A percentile compares a stretch with the other conserved stretches of the same genome.
Evolutionary conservation across 2,888 invertebrate species (phyloP).

Genomic region (Eristalis tenax): DNA sequence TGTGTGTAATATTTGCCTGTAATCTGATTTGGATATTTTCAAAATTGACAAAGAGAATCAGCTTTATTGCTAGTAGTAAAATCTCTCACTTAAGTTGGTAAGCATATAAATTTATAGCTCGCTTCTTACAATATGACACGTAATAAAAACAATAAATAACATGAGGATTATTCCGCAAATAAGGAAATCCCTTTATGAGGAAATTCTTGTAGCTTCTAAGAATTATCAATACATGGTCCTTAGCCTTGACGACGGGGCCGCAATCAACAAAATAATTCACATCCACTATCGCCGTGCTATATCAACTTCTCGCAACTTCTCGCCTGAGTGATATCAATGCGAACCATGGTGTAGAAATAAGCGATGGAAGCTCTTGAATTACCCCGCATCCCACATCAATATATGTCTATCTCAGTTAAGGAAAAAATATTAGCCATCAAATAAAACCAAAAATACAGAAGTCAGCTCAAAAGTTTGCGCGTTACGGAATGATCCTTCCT

Average conservation of each 20-base stretch:
- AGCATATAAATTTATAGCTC: no score
- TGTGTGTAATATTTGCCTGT: no score
- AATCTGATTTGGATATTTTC: no score
- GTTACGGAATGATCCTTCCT: conserved; percentile 21
- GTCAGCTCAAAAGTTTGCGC: conserved; percentile 44
- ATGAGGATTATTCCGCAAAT: not conserved
- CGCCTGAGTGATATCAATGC: not conserved
- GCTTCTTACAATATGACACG: not conserved
- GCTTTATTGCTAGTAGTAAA: no score
- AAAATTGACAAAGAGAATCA: no score
- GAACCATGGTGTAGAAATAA: not conserved
- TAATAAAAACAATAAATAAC: not conserved
- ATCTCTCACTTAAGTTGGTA: no score
- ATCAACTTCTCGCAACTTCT: not conserved
- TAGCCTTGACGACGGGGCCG: not conserved
- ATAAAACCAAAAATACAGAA: conserved; percentile 46
- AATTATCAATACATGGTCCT: not conserved
- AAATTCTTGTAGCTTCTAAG: not conserved
- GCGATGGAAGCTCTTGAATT: not conserved
- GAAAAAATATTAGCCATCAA: not conserved
- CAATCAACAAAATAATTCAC: not conserved
- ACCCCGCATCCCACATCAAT: not conserved
- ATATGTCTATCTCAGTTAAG: not conserved
- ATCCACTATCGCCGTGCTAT: not conserved
- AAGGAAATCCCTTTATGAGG: not conserved